Evolutionary conservation across 2,888 invertebrate genomes (phyloP), one percentile per base, ranked within the genome.

Genomic region (Chymomyza procnemis): DNA sequence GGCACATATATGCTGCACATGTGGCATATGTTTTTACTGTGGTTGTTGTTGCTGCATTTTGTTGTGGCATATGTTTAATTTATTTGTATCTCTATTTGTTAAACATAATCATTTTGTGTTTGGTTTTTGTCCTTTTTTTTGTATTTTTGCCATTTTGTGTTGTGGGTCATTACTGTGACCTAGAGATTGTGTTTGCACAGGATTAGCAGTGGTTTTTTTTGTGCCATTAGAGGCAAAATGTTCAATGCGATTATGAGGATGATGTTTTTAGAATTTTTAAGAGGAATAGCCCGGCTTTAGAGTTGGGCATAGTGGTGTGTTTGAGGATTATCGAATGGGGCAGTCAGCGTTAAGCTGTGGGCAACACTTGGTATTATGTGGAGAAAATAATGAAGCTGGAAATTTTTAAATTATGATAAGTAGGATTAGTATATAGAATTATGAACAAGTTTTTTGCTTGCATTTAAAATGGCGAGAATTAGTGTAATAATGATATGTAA

Each of bases 11-110:
- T 18, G 18, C 66, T 18, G 18, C 66, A n/a, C n/a, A 50, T 50
- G 0, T 50, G 18, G 16, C 16, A 50, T 50, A 50, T 50, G 16
- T 50, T 66, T n/a, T n/a, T n/a, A n/a, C n/a, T n/a, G n/a, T n/a
- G n/a, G 69, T 61, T 76, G 75, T 73, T 66, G 66, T 58, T 76
- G 75, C 70, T 65, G 67, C 73, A 73, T 65, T 69, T 67, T 57
- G 69, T 69, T 73, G 61, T 66, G 62, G 57, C 75, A 64, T 75
- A 76, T 78, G 75, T 78, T 77, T 64, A 54, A 54, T 54, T 54
- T 50, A 50, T 19, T 22, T 21, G 54, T 21, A 54, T 54, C 6
- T 19, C 50, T 18, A 19, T 50, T 16, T 16, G 18, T 18, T 16
- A 12, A 19, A 18, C 19, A 50, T 18, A 50, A 18, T 50, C 19